phyloP scores from a whole-genome alignment of 2,888 invertebrate genomes.

The Stomorhina lunata region DNA sequence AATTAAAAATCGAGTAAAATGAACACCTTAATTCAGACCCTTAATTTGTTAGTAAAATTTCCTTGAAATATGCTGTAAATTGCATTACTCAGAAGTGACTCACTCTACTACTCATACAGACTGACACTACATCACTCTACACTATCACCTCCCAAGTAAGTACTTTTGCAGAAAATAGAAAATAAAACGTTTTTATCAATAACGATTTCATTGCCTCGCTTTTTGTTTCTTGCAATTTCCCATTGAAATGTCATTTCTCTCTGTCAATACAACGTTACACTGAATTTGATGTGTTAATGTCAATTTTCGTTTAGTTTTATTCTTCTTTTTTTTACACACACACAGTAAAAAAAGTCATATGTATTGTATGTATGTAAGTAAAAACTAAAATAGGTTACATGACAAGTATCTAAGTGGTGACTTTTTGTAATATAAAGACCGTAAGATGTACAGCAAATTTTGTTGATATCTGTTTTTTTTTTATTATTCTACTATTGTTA shows the following conservation, averaged over 20 bases:
- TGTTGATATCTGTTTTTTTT: not conserved
- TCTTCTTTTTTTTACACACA: not conserved
- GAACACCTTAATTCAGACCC: too few species aligned
- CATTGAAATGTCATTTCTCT: not conserved
- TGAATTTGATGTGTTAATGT: constrained; percentile 38
- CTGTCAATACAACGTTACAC: constrained; percentile 4
- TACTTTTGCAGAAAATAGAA: too few species aligned
- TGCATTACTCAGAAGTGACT: too few species aligned
- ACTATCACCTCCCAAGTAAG: too few species aligned
- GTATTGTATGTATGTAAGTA: not conserved
- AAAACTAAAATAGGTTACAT: constrained; percentile 2
- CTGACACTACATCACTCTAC: too few species aligned
- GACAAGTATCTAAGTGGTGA: constrained; percentile 32
- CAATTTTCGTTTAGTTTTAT: constrained; percentile 33
- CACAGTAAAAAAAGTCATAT: not conserved
- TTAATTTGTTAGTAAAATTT: too few species aligned
- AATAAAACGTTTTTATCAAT: too few species aligned
- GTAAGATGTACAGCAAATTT: not conserved
- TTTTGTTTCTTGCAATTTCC: not conserved
- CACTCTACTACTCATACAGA: too few species aligned
- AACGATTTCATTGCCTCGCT: too few species aligned
- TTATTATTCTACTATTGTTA: not conserved
- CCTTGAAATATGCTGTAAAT: too few species aligned
- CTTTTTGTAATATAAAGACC: not conserved
- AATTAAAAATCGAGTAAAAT: too few species aligned